phyloP scores from a whole-genome alignment of 2,113 vertebrate genomes.

The Daphoenositta chrysoptera region DNA sequence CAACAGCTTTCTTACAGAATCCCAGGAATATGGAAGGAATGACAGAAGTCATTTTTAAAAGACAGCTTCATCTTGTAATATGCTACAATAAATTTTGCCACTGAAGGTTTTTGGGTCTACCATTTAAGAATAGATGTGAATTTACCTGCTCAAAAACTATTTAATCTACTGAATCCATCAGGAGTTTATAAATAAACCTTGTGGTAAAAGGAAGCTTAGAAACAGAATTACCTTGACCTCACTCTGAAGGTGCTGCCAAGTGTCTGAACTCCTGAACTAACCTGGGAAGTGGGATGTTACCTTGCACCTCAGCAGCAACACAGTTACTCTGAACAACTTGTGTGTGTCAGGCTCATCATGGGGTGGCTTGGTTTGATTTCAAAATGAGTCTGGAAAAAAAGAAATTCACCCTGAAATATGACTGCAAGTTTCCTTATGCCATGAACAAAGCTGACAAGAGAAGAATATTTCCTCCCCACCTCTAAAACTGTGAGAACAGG shows the following conservation, averaged over 20 bases:
- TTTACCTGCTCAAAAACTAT: neutral
- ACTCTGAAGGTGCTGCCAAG: neutral
- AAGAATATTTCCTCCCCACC: neutral
- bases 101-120: neutral
- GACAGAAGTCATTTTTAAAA: neutral
- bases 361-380: neutral
- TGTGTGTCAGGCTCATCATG: neutral
- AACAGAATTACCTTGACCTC: neutral
- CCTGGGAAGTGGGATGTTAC: neutral
- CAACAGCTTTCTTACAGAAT: neutral
- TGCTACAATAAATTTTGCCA: neutral
- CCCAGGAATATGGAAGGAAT: neutral
- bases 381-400: neutral
- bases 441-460: neutral
- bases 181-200: neutral
- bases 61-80: neutral
- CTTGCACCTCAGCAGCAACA: neutral
- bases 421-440: neutral
- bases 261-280: neutral
- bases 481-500: slow-evolving; percentile 20
- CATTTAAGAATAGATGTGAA: neutral
- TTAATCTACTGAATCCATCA: neutral
- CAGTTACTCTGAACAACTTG: neutral
- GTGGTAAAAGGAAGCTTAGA: neutral
- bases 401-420: neutral